Base-by-base conservation (phyloP, 2,888 invertebrate species). In the Itoplectis maculator region DNA sequence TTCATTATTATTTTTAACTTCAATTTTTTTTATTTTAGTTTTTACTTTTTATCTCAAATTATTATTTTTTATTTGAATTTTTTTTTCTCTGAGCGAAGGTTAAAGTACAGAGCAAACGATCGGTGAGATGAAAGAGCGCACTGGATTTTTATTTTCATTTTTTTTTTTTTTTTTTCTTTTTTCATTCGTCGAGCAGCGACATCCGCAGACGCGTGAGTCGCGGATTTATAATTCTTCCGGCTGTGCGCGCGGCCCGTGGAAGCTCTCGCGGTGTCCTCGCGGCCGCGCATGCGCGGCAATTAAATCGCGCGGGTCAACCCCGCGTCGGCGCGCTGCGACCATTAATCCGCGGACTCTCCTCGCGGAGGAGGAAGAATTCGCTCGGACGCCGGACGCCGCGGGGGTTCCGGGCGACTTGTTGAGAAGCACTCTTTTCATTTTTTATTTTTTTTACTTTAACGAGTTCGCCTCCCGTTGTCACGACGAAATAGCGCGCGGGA, bases 301-400 rank as follows among this genome's bases (percentile, higher is more conserved):
- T 80, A 83, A 83, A 83, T 79, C 29, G 29, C 29, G 3, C 23
- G 13, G 40, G 35, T 51, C 68, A 65, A 65, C 68, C 68, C 49
- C 37, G 13, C 51, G n/a, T n/a, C n/a, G n/a, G n/a, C 35, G 23
- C 11, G 35, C 70, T 29, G 20, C 23, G 63, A 29, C 77, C 84
- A 81, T 84, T 84, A 84, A 83, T 84, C 80, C 83, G 80, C 37
- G 65, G 75, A 66, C n/a, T n/a, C n/a, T n/a, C n/a, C 18, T 49
- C 54, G 73, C 37, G 63, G 78, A 72, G 70, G 51, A 42, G 59
- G 56, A 79, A 59, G 40, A 74, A 74, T 73, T 79, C 68, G 61
- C 65, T 74, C 76, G 83, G 79, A 74, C 74, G 79, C 61, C 65
- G 63, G 45, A 45, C 79, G 54, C 81, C 76, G 13, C 83, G 70